Percentiles rank a stretch among this genome's conserved stretches.
Evolutionary conservation across 35 echinoderm and acorn worm species (phyloP).

Genomic region (Heliocidaris erythrogramma): DNA sequence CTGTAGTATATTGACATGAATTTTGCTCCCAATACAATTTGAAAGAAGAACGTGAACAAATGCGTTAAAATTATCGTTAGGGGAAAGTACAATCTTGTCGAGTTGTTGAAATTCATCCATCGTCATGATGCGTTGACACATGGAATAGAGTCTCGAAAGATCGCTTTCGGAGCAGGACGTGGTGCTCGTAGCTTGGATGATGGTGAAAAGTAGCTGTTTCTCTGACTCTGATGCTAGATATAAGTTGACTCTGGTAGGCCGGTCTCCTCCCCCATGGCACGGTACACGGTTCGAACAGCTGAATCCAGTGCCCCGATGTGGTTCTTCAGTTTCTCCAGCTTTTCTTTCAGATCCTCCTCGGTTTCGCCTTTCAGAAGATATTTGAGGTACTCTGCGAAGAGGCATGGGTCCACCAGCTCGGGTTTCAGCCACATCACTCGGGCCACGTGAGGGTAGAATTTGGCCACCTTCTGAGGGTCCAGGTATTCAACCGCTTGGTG

Average conservation of each 20-base stretch:
- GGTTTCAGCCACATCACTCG: no score
- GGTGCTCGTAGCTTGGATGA: no score
- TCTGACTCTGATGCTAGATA: no score
- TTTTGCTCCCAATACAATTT: background rate
- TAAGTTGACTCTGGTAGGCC: background rate
- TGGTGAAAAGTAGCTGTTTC: no score
- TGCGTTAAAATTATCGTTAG: background rate
- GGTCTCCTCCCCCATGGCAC: background rate
- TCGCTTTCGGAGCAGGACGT: background rate
- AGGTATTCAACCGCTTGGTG: no score
- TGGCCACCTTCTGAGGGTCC: no score
- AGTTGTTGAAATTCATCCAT: background rate
- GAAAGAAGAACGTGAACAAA: background rate
- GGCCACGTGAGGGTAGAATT: no score
- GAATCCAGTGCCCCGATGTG: background rate
- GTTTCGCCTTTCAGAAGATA: no score
- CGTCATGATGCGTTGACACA: background rate
- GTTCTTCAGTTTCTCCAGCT: no score
- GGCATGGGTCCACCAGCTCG: no score
- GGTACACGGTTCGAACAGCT: conserved; percentile 6
- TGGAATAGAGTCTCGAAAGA: background rate
- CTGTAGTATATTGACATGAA: background rate
- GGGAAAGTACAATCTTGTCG: background rate
- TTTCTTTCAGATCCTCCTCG: no score
- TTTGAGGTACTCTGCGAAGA: no score